Percentiles rank a stretch among this genome's conserved stretches.
Conservation (phyloP, 2,888 invertebrate species). For the Tipula lateralis region DNA sequence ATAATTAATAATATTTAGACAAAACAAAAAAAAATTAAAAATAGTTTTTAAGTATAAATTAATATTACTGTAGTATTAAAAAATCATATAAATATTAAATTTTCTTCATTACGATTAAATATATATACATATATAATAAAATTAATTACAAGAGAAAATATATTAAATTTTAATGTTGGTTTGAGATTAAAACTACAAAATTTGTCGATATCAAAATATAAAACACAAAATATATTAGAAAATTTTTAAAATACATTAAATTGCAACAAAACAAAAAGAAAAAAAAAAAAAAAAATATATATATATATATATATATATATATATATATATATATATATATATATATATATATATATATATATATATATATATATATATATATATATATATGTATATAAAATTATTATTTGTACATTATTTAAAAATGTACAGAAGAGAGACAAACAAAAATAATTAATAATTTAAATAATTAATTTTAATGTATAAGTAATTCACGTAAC, state of each 20-base stretch:
- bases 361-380: no score
- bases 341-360: no score
- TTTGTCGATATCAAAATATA: not conserved
- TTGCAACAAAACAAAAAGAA: not conserved
- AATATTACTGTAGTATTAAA: slow-evolving; percentile 6
- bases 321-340: no score
- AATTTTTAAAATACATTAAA: not conserved
- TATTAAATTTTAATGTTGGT: not conserved
- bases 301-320: no score
- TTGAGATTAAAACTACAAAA: not conserved
- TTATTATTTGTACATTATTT: not conserved
- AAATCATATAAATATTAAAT: not conserved
- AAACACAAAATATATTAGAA: not conserved
- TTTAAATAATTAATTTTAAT: not conserved
- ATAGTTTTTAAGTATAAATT: not conserved
- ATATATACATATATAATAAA: no score
- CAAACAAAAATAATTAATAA: not conserved
- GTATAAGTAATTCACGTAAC: not conserved
- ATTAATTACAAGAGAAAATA: not conserved
- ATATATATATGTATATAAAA: not conserved
- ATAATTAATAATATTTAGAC: not conserved
- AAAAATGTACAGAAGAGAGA: not conserved
- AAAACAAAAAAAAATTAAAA: not conserved
- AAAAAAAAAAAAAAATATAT: no score
- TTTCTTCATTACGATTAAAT: not conserved